Evolutionary conservation across 2,888 invertebrate species (phyloP).

Genomic region (Tribolium freemani): DNA sequence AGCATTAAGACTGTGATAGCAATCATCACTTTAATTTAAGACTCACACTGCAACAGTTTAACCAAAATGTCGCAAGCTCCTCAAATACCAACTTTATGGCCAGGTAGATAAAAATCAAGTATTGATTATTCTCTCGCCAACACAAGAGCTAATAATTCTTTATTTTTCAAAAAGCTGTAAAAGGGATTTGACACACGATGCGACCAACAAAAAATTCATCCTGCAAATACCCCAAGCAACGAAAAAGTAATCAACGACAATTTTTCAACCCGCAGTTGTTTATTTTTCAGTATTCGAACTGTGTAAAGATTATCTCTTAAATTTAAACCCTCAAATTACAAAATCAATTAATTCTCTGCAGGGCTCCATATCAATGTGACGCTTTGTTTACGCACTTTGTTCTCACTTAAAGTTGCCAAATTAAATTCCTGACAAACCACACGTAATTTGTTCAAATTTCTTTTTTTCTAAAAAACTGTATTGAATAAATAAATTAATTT

Average conservation of each 20-base stretch:
- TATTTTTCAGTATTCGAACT: not conserved
- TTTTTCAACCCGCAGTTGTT: not conserved
- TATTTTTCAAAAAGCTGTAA: not conserved
- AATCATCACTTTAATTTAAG: constrained; percentile 15
- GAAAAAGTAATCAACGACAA: not conserved
- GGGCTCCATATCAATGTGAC: not conserved
- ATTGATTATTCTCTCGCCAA: not conserved
- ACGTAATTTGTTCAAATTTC: no score
- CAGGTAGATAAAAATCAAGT: not conserved
- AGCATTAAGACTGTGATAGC: not conserved
- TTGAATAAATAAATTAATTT: no score
- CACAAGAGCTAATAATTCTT: not conserved
- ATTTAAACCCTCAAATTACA: not conserved
- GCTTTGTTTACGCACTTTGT: not conserved
- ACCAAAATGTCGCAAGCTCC: not conserved
- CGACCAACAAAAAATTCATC: not conserved
- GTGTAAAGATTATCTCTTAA: not conserved
- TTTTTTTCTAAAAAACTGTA: no score
- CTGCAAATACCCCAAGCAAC: not conserved
- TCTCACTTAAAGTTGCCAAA: not conserved
- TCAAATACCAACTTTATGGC: not conserved
- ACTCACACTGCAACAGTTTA: not conserved
- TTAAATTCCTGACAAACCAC: not conserved
- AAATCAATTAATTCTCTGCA: not conserved
- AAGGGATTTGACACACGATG: not conserved